phyloP scores from a whole-genome alignment of 2,888 invertebrate species.

The Xylocampa areola region DNA sequence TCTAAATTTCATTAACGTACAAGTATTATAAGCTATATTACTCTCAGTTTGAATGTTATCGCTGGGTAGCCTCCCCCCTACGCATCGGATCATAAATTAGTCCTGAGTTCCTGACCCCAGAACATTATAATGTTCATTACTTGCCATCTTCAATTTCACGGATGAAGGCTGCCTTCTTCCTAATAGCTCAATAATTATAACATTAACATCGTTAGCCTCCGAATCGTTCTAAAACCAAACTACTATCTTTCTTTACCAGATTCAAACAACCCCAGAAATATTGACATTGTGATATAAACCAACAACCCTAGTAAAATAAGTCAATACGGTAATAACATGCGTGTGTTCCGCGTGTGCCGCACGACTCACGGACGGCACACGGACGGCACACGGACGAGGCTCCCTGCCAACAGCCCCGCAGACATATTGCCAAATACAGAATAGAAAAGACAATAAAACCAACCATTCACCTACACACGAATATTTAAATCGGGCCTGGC shows the following conservation, averaged over 20 bases:
- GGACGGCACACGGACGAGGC: background rate
- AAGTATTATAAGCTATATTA: too few species aligned
- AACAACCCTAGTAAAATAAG: background rate
- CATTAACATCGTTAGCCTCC: constrained; percentile 10
- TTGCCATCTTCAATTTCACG: background rate
- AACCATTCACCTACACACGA: constrained; percentile 39
- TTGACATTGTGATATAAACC: constrained; percentile 4
- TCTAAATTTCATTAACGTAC: too few species aligned
- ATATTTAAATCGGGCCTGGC: constrained; percentile 49
- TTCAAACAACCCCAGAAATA: background rate
- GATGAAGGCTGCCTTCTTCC: constrained; percentile 2
- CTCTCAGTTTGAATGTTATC: too few species aligned
- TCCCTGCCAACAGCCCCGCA: constrained; percentile 10
- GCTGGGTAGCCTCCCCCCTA: too few species aligned
- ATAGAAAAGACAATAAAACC: constrained; percentile 44
- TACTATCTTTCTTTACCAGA: background rate
- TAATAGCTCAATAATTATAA: constrained; percentile 18
- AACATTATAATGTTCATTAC: constrained; percentile 11
- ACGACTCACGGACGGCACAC: too few species aligned
- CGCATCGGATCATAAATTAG: constrained; percentile 4
- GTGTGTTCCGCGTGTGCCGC: background rate
- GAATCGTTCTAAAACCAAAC: background rate
- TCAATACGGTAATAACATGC: background rate
- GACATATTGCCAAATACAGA: constrained; percentile 33
- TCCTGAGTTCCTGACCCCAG: constrained; percentile 10